Evolutionary conservation across 2,113 vertebrate genomes (phyloP).

Genomic region (Bucco capensis): DNA sequence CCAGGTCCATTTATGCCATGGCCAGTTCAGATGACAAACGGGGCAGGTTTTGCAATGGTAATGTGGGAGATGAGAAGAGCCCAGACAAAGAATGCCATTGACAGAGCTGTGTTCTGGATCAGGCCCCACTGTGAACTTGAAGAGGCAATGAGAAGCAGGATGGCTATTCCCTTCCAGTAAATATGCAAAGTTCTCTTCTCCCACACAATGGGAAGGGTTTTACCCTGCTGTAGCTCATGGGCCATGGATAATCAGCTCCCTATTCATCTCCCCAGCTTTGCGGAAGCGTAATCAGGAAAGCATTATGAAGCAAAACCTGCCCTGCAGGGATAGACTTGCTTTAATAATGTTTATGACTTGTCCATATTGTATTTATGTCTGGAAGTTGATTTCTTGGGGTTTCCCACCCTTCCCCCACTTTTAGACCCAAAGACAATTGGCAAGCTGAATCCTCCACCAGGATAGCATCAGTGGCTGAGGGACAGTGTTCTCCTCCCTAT

Average conservation of each 20-base stretch:
- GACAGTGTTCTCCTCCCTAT: background rate
- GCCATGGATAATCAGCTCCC: slow-evolving; percentile 77
- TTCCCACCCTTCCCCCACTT: slow-evolving; percentile 47
- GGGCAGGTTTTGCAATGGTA: background rate
- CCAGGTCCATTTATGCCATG: background rate
- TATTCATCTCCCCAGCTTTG: slow-evolving; percentile 73
- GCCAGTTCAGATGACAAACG: background rate
- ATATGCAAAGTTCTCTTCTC: slow-evolving; percentile 69
- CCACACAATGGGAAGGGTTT: slow-evolving; percentile 75
- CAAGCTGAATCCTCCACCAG: background rate
- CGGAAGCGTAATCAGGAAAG: slow-evolving; percentile 74
- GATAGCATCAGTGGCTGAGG: background rate
- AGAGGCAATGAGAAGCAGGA: background rate
- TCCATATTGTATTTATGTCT: slow-evolving; percentile 62
- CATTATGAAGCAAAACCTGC: slow-evolving; percentile 72
- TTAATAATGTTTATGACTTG: slow-evolving; percentile 70
- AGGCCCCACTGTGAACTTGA: background rate
- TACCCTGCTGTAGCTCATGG: slow-evolving; percentile 58
- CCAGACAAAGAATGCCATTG: background rate
- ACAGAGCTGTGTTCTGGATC: background rate
- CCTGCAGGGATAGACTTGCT: slow-evolving; percentile 69
- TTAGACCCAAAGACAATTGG: background rate
- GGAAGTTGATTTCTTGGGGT: slow-evolving; percentile 49
- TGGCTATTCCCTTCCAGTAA: slow-evolving; percentile 56
- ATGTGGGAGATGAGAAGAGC: background rate